Evolutionary conservation across 2,113 vertebrate species (phyloP), one percentile per base, ranked within the genome.

Genomic region (Pelecanus crispus): DNA sequence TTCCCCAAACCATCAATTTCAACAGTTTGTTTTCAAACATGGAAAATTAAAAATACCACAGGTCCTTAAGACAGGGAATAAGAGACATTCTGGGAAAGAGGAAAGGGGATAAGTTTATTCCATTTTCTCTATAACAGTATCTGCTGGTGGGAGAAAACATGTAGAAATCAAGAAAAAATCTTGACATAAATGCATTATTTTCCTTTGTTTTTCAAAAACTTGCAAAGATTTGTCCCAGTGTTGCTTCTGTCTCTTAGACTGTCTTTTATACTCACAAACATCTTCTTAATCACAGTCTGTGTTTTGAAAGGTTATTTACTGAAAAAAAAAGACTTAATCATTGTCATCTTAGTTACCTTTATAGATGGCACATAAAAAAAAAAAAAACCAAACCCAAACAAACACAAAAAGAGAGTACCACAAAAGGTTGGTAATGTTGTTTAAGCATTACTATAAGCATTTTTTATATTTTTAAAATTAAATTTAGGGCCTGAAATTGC

Each of bases 21-120:
- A 90, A 47, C 10, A 49, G 32, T 63, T 80, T 86, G 26, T 53
- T 93, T 92, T 85, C 80, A 92, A 93, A 83, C 31, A 40, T 3
- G 20, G 62, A 91, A 93, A 91, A 62, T 11, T 40, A 59, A 63
- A 88, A 95, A 65, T 17, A 67, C 3, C 5, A 77, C 28, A 55
- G 5, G 19, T 88, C 11, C 61, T 71, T 59, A 47, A 36, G 19
- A 47, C 8, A 58, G 17, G 9, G 10, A 78, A 55, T 7, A 85
- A 73, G 32, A 31, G 15, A 53, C 8, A 20, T 63, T 86, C 49
- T 72, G 79, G n/a, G 17, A 59, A 71, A 45, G 28, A 59, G 15
- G 40, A 79, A 80, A 70, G 13, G 32, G 66, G 21, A 22, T 15
- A 67, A 38, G 2, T 74, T 52, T 73, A 40, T 73, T 95, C 38